Evolutionary conservation across 2,113 vertebrate genomes (phyloP).

Genomic region (Bubo scandiacus): DNA sequence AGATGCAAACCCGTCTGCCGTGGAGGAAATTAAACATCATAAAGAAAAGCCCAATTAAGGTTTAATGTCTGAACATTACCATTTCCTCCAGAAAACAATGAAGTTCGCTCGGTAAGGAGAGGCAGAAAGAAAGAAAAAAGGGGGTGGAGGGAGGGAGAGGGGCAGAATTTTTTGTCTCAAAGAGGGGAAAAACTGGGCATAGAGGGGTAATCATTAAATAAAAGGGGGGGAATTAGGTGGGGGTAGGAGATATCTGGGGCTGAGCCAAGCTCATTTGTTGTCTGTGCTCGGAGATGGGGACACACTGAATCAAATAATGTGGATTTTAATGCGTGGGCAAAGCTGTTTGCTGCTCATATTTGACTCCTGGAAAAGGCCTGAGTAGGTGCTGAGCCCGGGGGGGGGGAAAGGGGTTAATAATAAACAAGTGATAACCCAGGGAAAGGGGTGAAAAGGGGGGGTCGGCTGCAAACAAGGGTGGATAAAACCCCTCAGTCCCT

Average conservation of each 20-base stretch:
- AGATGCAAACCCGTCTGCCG: constrained; percentile 49
- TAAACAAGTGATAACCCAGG: neutral
- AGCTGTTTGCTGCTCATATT: neutral
- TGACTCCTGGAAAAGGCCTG: neutral
- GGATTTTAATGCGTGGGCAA: neutral
- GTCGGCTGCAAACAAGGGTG: rapidly evolving
- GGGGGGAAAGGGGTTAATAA: neutral
- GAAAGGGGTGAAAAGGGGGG: neutral
- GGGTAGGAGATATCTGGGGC: neutral
- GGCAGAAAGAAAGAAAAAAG: neutral
- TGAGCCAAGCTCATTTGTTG: neutral
- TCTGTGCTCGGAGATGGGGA: neutral
- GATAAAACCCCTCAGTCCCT: neutral
- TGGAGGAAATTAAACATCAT: constrained; percentile 73
- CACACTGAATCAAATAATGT: neutral
- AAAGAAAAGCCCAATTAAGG: constrained; percentile 71
- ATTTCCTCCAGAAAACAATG: constrained; percentile 71
- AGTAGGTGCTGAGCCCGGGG: no score
- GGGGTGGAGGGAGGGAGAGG: neutral
- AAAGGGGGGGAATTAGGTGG: neutral
- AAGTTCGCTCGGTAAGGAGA: constrained; percentile 72
- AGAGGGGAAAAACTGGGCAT: neutral
- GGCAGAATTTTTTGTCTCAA: neutral
- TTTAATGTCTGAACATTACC: constrained; percentile 64
- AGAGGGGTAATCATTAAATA: neutral